Base-by-base conservation (phyloP, 2,888 invertebrate genomes). In the Mimas tiliae region DNA sequence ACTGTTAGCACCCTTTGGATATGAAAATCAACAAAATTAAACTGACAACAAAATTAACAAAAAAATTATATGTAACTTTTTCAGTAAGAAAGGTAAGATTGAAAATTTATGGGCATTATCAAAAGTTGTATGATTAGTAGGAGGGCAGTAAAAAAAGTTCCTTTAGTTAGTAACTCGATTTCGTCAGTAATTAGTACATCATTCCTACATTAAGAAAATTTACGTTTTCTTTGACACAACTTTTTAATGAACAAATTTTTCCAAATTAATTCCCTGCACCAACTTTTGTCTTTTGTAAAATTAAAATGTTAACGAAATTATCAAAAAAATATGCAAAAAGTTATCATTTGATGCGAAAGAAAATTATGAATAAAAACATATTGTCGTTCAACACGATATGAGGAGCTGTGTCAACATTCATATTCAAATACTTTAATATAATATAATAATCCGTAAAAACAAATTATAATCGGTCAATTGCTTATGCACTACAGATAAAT, bases 111-210 rank as follows among this genome's bases (percentile, higher is more conserved):
- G 42, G 38, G 19, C 33, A 19, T 33, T 47, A 34, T 8, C 38
- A 47, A 53, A 55, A 55, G 33, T 64, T 64, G 45, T 6, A 27
- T 53, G 53, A 53, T 53, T 33, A 64, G 53, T 64, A 19, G 48
- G 16, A 16, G 9, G 42, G 33, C 21, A 42, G 52, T 42, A 16
- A 42, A 47, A n/a, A 14, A 55, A 47, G 21, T 6, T 27, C 16
- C 14, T 3, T n/a, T n/a, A 53, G 65, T 82, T 77, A 73, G 72
- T 77, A 76, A 76, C 82, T 79, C 89, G 89, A 91, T 90, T 91
- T 85, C 87, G 86, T 80, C 82, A 88, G 87, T 88, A 90, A 91
- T 91, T 90, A 90, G 88, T 84, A 84, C 86, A 82, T 87, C 88
- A 87, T 87, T 90, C 80, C 83, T 81, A 81, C 83, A 85, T 86